Evolutionary conservation across 1,140 invertebrate genomes (phyloP), one percentile per base, ranked within the genome.

Genomic region (Zophobas atratus): DNA sequence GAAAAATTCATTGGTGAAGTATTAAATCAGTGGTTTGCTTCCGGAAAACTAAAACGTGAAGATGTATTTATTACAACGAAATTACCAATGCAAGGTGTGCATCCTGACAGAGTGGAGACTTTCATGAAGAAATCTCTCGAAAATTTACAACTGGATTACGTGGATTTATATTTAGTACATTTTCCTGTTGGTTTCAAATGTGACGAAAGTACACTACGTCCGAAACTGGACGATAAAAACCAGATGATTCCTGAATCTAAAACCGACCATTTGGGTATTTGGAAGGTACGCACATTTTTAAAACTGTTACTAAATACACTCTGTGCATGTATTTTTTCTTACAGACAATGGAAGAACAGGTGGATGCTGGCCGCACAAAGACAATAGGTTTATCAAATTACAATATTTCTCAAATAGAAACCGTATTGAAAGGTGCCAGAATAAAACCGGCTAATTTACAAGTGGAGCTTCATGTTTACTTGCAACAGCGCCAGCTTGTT

Each of bases 11-110:
- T 96, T 82, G 95, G 95, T 6, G 89, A 88, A 43, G 92, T 92
- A 51, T 87, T 96, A 6, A 92, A 93, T 82, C 89, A 91, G 84
- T 95, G 93, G 92, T 88, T 96, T 63, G 86, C 90, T 76, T 88
- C 91, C 63, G 93, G 93, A 33, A 90, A 90, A 84, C 86, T 94
- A 1, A 92, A 80, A 88, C 57, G 95, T 55, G 91, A 94, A 83
- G 94, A 96, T 36, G 85, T 97, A 32, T 97, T 95, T 85, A 90
- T 97, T 73, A 93, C 92, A 0, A 94, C 95, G 8, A 97, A 96
- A 87, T 89, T 95, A 86, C 87, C 87, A 78, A 80, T 86, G 6
- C 60, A 81, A 72, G 85, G 87, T 84, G 80, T 81, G 39, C 88
- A 92, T 53, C 90, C 93, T 36, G 89, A 81, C 56, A 81, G 79